Base-by-base conservation (phyloP, 2,888 invertebrate species). In the Drosophila robusta region DNA sequence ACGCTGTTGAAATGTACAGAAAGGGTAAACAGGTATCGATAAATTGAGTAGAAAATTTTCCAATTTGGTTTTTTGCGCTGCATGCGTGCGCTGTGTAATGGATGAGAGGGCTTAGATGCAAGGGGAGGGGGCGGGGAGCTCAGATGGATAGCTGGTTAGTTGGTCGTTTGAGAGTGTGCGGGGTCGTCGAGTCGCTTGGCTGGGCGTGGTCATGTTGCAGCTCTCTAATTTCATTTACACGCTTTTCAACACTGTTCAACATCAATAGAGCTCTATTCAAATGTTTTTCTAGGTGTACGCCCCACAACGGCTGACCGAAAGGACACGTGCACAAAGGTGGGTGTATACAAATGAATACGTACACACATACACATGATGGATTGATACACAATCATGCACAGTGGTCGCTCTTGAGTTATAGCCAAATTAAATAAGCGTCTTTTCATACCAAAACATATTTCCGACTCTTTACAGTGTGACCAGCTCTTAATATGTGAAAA, bases 181-280 rank as follows among this genome's bases (percentile, higher is more conserved):
- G 58, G 58, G 34, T 12, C 12, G 34, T 34, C 47, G 61, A 64
- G 66, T 44, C 6, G 3, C 14, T n/a, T 44, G 14, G 2, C 14
- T n/a, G 24, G n/a, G 29, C 29, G 64, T 44, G 47, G n/a, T 22
- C 45, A 29, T 71, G 56, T 49, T 52, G 65, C 67, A 67, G 36
- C 58, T 58, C 75, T 86, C 76, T 88, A 88, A 88, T 86, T 88
- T 87, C 76, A 83, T 85, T 88, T 83, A 69, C 75, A 83, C 87
- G 73, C 83, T 78, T 72, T 83, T 72, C 70, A 85, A 67, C 82
- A 68, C 67, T 64, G 55, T 58, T 60, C 60, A 58, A 67, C 77
- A 73, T 70, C 85, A 78, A 76, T 81, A 52, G 75, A 77, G 78
- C 78, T 80, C 64, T 55, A 78, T 85, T 79, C 79, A 85, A 82